Evolutionary conservation across 2,797 vertebrate species (phyloP).

Genomic region (Carapus acus): DNA sequence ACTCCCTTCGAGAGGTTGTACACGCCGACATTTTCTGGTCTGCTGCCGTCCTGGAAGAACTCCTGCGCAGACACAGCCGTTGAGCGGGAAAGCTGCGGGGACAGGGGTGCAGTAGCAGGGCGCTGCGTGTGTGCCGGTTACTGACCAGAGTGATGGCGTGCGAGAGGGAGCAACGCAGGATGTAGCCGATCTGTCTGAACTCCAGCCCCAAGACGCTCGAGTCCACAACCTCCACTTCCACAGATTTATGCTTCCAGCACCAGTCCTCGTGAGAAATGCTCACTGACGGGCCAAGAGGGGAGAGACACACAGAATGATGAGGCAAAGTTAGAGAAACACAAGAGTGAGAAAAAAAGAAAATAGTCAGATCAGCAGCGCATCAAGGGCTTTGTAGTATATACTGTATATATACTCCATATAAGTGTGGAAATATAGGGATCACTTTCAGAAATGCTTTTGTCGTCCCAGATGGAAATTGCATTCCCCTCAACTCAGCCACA

Average conservation of each 20-base stretch:
- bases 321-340: neutral
- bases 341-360: too few relatives aligned
- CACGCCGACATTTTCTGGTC: conserved; percentile 94
- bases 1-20: conserved; percentile 98
- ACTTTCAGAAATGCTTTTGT: too few relatives aligned
- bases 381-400: too few relatives aligned
- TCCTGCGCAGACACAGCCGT: conserved; percentile 72
- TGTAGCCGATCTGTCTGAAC: conserved; percentile 96
- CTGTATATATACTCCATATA: too few relatives aligned
- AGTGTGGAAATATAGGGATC: too few relatives aligned
- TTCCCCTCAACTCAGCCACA: too few relatives aligned
- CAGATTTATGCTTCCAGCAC: conserved; percentile 97
- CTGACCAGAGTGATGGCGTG: conserved; percentile 95
- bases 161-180: conserved; percentile 93
- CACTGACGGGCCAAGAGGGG: conserved; percentile 57
- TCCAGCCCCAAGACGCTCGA: conserved; percentile 81
- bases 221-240: conserved; percentile 89
- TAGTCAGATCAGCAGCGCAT: too few relatives aligned
- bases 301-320: too few relatives aligned
- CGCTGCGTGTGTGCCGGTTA: neutral
- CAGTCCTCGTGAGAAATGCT: conserved; percentile 94
- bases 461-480: too few relatives aligned
- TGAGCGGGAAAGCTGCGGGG: neutral
- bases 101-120: too few relatives aligned
- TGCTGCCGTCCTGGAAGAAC: conserved; percentile 96